Conservation (phyloP, 2,888 invertebrate genomes). For the Caenorhabditis auriculariae region DNA sequence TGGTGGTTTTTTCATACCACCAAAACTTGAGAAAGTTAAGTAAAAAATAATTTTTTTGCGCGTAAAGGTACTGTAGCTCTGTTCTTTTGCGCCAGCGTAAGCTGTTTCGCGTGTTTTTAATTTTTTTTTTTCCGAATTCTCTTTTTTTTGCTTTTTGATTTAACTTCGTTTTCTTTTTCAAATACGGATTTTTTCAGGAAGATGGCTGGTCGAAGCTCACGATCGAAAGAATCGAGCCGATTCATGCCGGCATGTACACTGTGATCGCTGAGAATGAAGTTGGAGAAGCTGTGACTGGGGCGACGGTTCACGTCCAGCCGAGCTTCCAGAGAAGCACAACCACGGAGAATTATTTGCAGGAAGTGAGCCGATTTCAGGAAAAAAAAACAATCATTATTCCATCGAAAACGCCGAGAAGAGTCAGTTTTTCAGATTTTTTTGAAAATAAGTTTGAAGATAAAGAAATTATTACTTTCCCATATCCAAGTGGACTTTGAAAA, state of each 20-base stretch:
- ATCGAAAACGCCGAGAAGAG: not conserved
- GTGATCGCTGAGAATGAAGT: conserved; percentile 86
- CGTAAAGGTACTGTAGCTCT: too few relatives aligned
- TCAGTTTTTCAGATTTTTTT: too few relatives aligned
- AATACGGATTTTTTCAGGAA: conserved; percentile 46
- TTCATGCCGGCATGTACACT: conserved; percentile 72
- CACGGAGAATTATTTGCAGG: not conserved
- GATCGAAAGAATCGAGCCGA: conserved; percentile 38
- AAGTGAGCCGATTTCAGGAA: too few relatives aligned
- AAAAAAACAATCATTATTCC: not conserved
- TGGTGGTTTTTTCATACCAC: too few relatives aligned
- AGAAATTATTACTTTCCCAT: too few relatives aligned
- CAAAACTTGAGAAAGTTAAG: too few relatives aligned
- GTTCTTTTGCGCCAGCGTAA: too few relatives aligned
- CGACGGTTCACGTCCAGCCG: conserved; percentile 72
- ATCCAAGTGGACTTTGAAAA: too few relatives aligned
- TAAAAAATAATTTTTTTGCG: too few relatives aligned
- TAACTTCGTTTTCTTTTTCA: not conserved
- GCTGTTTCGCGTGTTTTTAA: too few relatives aligned
- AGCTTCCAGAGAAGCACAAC: conserved; percentile 10
- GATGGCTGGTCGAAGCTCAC: conserved; percentile 55
- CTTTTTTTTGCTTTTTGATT: not conserved
- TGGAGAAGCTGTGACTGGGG: conserved; percentile 84
- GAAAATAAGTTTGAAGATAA: too few relatives aligned
- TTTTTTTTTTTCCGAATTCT: not conserved